These are phyloP conservation scores for Apotomis capreana DNA, from an alignment of 2,888 invertebrate genomes.

Conservation along the genomic window DNA sequence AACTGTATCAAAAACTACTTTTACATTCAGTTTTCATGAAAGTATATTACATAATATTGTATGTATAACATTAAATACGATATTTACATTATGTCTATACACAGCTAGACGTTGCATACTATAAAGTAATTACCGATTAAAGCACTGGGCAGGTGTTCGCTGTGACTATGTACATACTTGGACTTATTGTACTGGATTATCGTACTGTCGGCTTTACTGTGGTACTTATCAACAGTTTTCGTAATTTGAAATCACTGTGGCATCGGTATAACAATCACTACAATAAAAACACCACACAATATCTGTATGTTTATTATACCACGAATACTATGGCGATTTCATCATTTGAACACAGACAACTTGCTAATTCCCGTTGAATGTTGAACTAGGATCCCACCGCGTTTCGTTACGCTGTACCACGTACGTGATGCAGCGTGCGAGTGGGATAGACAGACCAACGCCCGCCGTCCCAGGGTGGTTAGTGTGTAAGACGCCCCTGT, in stretches of 20 bases:
- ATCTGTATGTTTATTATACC: too few relatives aligned
- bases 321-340: too few relatives aligned
- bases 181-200: neutral
- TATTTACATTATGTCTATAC: conserved; percentile 34
- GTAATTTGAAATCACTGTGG: too few relatives aligned
- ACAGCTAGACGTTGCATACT: conserved; percentile 4
- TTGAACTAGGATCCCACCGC: neutral
- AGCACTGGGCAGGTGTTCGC: neutral
- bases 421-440: too few relatives aligned
- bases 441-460: too few relatives aligned
- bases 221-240: too few relatives aligned
- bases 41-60: conserved; percentile 39
- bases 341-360: neutral
- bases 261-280: too few relatives aligned
- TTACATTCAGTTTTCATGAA: conserved; percentile 48
- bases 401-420: too few relatives aligned
- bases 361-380: neutral
- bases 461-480: too few relatives aligned
- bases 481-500: neutral
- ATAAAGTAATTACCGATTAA: neutral
- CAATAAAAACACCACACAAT: too few relatives aligned
- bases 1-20: conserved; percentile 63
- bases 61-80: conserved; percentile 28
- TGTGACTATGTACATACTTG: neutral
- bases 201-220: too few relatives aligned